These are phyloP conservation scores for Halichoerus grypus DNA, from an alignment of 2,113 vertebrate species.

Conservation along the genomic window DNA sequence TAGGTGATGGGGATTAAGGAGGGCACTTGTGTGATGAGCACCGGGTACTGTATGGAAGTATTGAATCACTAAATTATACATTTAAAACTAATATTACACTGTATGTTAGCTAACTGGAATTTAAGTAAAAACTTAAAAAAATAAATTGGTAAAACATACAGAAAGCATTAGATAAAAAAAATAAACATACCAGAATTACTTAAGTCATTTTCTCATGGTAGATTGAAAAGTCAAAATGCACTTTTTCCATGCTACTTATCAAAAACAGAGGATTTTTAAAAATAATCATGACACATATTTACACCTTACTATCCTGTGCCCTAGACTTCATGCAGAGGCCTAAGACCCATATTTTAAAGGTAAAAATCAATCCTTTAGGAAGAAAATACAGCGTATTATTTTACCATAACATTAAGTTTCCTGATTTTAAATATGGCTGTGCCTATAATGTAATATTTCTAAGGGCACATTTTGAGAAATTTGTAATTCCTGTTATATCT, in stretches of 20 bases:
- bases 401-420: constrained; percentile 1
- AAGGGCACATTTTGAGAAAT: constrained; percentile 51
- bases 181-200: neutral
- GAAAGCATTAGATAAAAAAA: neutral
- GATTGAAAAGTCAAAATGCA: neutral
- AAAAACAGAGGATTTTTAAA: constrained; percentile 21
- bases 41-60: neutral
- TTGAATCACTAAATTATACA: neutral
- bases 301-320: neutral
- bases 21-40: neutral
- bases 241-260: neutral
- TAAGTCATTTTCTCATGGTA: neutral
- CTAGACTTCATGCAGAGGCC: neutral
- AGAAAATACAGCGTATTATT: constrained; percentile 5
- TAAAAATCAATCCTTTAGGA: constrained; percentile 23
- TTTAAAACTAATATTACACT: neutral
- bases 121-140: neutral
- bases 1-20: neutral
- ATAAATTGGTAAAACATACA: neutral
- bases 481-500: neutral
- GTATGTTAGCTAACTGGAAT: neutral
- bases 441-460: neutral
- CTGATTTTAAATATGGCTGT: constrained; percentile 40
- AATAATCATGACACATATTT: neutral
- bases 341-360: neutral